These are phyloP conservation scores for Drosophila ogumai DNA, from an alignment of 1,140 invertebrate species.

Conservation along the genomic window DNA sequence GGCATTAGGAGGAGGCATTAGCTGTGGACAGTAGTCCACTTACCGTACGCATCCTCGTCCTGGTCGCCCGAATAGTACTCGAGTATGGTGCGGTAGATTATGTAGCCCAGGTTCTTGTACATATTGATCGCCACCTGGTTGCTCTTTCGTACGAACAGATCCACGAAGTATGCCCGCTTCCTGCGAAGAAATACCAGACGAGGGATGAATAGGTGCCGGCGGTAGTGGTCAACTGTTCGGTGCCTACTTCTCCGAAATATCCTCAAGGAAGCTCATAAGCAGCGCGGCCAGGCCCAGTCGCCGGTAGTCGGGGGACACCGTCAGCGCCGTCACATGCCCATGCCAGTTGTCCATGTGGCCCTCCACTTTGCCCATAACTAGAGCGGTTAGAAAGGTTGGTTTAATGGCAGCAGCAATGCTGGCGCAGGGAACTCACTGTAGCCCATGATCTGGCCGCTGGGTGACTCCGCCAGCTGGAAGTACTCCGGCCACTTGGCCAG, in stretches of 20 bases:
- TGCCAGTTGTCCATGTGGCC: slow-evolving; percentile 98
- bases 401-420: background rate
- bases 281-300: slow-evolving; percentile 95
- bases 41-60: slow-evolving; percentile 99
- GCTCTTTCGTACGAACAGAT: slow-evolving; percentile 98
- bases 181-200: slow-evolving; percentile 85
- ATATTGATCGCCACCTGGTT: slow-evolving; percentile 99
- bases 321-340: slow-evolving; percentile 99
- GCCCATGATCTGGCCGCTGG: slow-evolving; percentile 98
- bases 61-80: slow-evolving; percentile 99
- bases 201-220: background rate
- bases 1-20: background rate
- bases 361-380: slow-evolving; percentile 99
- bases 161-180: slow-evolving; percentile 99
- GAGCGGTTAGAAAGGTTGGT: background rate
- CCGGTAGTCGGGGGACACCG: slow-evolving; percentile 97
- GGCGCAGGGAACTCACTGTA: slow-evolving; percentile 92
- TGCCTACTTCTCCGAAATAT: slow-evolving; percentile 96
- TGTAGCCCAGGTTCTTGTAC: slow-evolving; percentile 98
- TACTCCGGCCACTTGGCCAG: slow-evolving; percentile 99
- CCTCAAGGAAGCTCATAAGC: slow-evolving; percentile 98
- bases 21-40: background rate
- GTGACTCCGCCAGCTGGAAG: slow-evolving; percentile 98
- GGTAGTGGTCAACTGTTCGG: background rate
- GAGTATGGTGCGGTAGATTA: slow-evolving; percentile 97